A percentile compares a stretch with the other conserved stretches of the same genome.
Conservation (phyloP, 1,140 invertebrate genomes). For the Platyscapa corneri region DNA sequence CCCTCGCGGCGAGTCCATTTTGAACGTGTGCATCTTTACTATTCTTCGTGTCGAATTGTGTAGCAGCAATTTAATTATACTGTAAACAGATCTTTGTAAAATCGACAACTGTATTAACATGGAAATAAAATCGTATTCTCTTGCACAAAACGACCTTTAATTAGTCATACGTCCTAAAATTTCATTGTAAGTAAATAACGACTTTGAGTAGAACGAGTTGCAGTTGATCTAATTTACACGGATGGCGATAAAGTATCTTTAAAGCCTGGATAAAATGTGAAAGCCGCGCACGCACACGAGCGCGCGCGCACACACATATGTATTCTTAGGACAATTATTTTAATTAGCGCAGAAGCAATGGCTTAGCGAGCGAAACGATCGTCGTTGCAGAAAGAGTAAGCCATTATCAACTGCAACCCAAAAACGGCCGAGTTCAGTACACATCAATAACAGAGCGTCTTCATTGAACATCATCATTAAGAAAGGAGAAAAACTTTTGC, state of each 20-base stretch:
- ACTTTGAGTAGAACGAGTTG: no score
- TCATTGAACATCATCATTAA: conserved; percentile 3
- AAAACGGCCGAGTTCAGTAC: neutral
- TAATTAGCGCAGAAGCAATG: neutral
- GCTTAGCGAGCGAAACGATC: neutral
- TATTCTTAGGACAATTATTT: neutral
- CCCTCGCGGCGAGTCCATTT: no score
- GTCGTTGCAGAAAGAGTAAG: neutral
- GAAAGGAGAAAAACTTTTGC: conserved; percentile 22
- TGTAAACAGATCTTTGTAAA: conserved; percentile 1
- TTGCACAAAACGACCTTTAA: neutral
- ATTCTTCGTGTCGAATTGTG: neutral
- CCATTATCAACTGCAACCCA: neutral
- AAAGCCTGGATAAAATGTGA: no score
- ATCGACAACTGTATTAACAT: neutral
- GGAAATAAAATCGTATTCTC: conserved; percentile 10
- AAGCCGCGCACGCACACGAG: no score
- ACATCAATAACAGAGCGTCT: conserved; percentile 15
- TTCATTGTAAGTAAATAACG: neutral
- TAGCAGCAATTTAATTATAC: neutral
- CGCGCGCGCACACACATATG: no score
- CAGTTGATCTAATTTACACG: no score
- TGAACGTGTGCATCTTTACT: neutral
- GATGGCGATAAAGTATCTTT: no score
- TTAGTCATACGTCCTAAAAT: neutral